These are phyloP conservation scores for Polypedilum vanderplanki DNA, from an alignment of 1,140 invertebrate species.

Conservation along the genomic window DNA sequence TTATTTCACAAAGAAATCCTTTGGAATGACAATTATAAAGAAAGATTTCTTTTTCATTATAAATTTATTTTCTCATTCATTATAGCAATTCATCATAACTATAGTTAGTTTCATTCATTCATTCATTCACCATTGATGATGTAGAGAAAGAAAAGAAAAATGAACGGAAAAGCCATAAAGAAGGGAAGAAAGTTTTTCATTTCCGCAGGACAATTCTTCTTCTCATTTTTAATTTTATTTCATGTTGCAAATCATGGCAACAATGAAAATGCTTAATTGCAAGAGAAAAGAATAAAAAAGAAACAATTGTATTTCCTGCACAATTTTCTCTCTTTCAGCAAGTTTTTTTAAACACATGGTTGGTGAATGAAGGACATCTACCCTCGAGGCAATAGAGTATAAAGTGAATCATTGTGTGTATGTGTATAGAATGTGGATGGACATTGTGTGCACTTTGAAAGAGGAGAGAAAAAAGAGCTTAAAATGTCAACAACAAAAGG, in stretches of 20 bases:
- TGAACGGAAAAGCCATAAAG: background rate
- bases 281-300: too few relatives aligned
- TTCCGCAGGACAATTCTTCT: conserved; percentile 19
- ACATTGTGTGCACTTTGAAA: too few relatives aligned
- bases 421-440: too few relatives aligned
- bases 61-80: background rate
- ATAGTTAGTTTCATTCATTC: background rate
- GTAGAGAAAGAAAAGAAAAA: background rate
- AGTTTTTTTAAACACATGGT: too few relatives aligned
- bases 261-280: conserved; percentile 15
- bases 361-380: too few relatives aligned
- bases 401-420: too few relatives aligned
- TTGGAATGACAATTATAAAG: too few relatives aligned
- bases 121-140: background rate
- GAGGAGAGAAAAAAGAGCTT: background rate
- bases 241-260: background rate
- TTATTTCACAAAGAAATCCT: too few relatives aligned
- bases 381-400: too few relatives aligned
- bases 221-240: background rate
- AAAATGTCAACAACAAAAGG: conserved; percentile 27
- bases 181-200: conserved; percentile 21
- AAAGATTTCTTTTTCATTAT: conserved; percentile 18
- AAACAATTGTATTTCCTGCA: background rate
- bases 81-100: background rate
- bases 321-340: too few relatives aligned